Evolutionary conservation across 2,113 vertebrate species (phyloP).

Genomic region (Calyptommatus sinebrachiatus): DNA sequence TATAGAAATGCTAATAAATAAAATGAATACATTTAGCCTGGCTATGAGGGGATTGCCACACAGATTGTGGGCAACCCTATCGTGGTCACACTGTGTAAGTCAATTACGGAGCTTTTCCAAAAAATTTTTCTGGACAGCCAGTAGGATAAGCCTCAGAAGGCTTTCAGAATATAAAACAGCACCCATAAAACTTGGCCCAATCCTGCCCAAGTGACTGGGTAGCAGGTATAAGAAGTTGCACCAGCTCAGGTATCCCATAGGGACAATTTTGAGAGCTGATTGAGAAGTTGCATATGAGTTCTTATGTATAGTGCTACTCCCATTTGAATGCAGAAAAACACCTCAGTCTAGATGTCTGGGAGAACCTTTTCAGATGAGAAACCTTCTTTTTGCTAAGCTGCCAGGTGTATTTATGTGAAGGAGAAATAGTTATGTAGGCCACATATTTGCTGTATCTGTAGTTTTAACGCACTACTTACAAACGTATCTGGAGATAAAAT

Average conservation of each 20-base stretch:
- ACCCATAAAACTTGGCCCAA: neutral
- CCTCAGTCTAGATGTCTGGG: no score
- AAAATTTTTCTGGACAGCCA: no score
- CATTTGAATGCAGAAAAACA: neutral
- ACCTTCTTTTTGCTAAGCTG: neutral
- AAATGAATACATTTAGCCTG: no score
- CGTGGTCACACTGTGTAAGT: no score
- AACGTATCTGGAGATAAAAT: neutral
- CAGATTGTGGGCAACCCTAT: no score
- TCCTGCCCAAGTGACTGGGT: neutral
- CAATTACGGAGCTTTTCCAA: no score
- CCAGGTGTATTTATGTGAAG: neutral
- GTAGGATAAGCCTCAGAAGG: neutral
- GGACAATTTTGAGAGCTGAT: neutral
- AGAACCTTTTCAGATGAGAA: neutral
- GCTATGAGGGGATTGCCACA: no score
- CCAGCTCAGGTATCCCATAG: neutral
- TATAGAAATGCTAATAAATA: no score
- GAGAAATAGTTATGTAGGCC: neutral
- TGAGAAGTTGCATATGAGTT: neutral
- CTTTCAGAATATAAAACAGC: neutral
- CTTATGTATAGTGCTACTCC: neutral
- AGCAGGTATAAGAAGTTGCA: neutral
- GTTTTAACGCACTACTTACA: neutral
- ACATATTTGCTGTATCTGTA: neutral